Evolutionary conservation across 2,797 vertebrate species (phyloP).

Genomic region (Gouania willdenowi): DNA sequence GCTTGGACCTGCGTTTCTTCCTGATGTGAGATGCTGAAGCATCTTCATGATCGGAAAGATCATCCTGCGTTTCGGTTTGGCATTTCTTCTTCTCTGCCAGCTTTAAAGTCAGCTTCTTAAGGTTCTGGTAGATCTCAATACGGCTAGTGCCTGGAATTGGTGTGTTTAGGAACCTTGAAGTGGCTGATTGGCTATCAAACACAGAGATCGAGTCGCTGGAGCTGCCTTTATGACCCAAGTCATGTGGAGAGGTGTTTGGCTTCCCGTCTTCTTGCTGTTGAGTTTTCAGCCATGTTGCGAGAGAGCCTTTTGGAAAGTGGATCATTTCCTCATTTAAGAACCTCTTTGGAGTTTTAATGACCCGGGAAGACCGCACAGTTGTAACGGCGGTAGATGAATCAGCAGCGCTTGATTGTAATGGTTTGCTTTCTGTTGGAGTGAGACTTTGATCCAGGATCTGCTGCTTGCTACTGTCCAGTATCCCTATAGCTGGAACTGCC

Average conservation of each 20-base stretch:
- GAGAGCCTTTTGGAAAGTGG: slow-evolving; percentile 56
- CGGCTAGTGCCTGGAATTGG: slow-evolving; percentile 72
- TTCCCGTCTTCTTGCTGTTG: slow-evolving; percentile 51
- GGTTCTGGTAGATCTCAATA: slow-evolving; percentile 84
- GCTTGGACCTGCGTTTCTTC: slow-evolving; percentile 61
- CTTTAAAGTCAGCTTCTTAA: slow-evolving; percentile 74
- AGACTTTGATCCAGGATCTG: slow-evolving; percentile 29
- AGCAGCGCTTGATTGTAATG: slow-evolving; percentile 49
- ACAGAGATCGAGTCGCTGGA: slow-evolving; percentile 11
- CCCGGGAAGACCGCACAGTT: slow-evolving; percentile 83
- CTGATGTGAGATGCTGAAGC: slow-evolving; percentile 27
- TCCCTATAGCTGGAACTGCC: neutral
- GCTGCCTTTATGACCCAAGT: slow-evolving; percentile 27
- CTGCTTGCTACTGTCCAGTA: slow-evolving; percentile 9
- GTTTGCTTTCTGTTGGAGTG: slow-evolving; percentile 22
- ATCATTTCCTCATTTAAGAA: slow-evolving; percentile 82
- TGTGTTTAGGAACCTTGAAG: slow-evolving; percentile 49
- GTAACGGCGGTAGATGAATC: slow-evolving; percentile 66
- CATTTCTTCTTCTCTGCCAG: slow-evolving; percentile 65
- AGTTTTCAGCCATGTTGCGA: slow-evolving; percentile 56
- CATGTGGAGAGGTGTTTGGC: slow-evolving; percentile 5
- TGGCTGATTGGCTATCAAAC: slow-evolving; percentile 7
- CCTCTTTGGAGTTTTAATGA: slow-evolving; percentile 87
- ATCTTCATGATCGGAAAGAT: neutral
- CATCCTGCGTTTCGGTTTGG: slow-evolving; percentile 12